Conservation (phyloP, 2,113 vertebrate genomes). For the Aptenodytes patagonicus region DNA sequence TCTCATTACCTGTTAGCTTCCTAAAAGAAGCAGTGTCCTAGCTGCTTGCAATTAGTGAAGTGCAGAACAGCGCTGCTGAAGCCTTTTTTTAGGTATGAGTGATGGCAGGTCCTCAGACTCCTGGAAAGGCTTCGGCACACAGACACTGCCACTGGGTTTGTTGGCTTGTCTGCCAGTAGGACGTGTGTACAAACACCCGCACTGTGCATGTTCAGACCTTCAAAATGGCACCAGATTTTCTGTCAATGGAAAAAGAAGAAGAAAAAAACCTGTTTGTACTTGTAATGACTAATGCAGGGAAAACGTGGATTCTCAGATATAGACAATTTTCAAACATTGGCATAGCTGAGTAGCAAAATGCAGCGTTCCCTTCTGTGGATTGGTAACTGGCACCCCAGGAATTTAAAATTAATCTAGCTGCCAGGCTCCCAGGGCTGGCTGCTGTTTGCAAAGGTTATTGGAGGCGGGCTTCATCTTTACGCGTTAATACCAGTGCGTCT, state of each 20-base stretch:
- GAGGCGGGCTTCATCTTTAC: neutral
- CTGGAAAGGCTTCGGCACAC: neutral
- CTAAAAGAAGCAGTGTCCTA: neutral
- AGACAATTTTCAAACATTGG: slow-evolving; percentile 2
- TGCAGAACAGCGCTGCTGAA: neutral
- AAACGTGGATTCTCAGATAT: neutral
- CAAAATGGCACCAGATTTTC: neutral
- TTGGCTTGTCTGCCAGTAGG: neutral
- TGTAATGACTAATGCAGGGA: neutral
- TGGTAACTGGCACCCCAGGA: slow-evolving; percentile 34
- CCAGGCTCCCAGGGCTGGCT: neutral
- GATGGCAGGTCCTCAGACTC: neutral
- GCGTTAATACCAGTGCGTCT: accelerated
- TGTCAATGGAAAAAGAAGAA: neutral
- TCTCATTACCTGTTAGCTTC: neutral
- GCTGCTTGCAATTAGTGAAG: neutral
- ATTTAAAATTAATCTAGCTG: neutral
- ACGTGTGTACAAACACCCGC: neutral
- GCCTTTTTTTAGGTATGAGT: neutral
- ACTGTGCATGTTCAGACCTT: neutral
- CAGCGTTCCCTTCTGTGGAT: neutral
- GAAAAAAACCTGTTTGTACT: neutral
- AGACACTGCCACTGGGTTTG: neutral
- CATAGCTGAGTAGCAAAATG: slow-evolving; percentile 6
- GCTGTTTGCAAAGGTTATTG: neutral